Percentiles rank a stretch among this genome's conserved stretches.
These are phyloP conservation scores for Phalacrocorax aristotelis DNA, from an alignment of 2,113 vertebrate genomes.

Conservation along the genomic window DNA sequence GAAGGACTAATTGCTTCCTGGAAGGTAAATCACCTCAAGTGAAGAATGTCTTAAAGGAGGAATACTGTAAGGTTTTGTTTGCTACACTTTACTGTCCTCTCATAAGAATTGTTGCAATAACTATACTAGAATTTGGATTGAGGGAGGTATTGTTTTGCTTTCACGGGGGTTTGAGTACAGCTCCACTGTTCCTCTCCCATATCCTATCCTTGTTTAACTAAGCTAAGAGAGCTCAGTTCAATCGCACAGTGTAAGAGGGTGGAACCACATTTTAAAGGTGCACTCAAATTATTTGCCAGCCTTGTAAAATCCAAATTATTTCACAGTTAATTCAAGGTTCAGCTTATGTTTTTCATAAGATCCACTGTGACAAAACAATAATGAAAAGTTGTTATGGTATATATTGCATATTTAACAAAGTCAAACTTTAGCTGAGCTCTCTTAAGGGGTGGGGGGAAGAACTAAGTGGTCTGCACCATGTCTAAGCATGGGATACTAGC, in stretches of 20 bases:
- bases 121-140: neutral
- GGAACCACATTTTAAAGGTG: neutral
- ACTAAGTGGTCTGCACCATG: neutral
- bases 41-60: neutral
- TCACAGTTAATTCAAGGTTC: neutral
- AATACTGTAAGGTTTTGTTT: neutral
- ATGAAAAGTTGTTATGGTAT: neutral
- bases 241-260: neutral
- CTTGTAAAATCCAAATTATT: neutral
- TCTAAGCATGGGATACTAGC: neutral
- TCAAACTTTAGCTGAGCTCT: neutral
- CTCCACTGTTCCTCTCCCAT: neutral
- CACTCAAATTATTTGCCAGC: neutral
- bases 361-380: neutral
- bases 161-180: neutral
- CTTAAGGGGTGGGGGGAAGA: neutral
- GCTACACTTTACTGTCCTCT: neutral
- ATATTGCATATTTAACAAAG: neutral
- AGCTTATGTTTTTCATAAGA: neutral
- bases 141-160: neutral
- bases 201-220: neutral
- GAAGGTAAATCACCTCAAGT: neutral
- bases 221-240: neutral
- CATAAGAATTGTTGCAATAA: neutral
- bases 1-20: neutral